A percentile compares a stretch with the other conserved stretches of the same genome.
phyloP scores from a whole-genome alignment of 2,113 vertebrate species.

The Cryptomyrus ogoouensis region DNA sequence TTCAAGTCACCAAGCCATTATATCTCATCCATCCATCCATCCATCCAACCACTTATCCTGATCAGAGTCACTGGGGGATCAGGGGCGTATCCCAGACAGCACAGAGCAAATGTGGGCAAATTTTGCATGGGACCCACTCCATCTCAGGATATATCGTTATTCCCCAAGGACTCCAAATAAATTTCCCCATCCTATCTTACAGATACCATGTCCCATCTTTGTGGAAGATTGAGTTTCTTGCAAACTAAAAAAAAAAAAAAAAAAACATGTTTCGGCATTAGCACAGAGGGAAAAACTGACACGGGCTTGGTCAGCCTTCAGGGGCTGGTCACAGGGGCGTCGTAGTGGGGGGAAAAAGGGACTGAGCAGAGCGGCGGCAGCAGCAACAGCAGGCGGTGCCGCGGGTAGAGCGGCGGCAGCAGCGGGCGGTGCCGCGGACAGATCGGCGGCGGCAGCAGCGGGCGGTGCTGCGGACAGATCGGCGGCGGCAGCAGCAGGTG shows the following conservation, averaged over 20 bases:
- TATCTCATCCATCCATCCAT: neutral
- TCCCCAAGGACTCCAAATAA: neutral
- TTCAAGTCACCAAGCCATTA: neutral
- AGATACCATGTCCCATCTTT: neutral
- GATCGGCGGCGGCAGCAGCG: too few species aligned
- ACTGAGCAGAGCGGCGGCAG: too few species aligned
- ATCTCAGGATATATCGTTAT: neutral
- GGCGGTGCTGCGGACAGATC: too few species aligned
- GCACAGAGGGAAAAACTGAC: neutral
- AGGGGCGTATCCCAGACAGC: too few species aligned
- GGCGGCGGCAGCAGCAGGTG: too few species aligned
- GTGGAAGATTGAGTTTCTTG: neutral
- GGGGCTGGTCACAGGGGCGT: too few species aligned
- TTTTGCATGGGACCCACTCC: neutral
- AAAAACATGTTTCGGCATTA: neutral
- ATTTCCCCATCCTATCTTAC: neutral
- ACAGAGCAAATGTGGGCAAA: neutral
- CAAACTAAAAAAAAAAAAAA: neutral
- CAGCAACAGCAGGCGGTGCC: too few species aligned
- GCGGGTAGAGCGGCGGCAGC: too few species aligned
- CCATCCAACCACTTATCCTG: neutral
- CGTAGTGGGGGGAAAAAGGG: too few species aligned
- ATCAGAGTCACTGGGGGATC: neutral
- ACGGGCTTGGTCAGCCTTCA: neutral
- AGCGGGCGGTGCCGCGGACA: too few species aligned